Conservation (phyloP, 2,888 invertebrate species). For the Anoplius nigerrimus region DNA sequence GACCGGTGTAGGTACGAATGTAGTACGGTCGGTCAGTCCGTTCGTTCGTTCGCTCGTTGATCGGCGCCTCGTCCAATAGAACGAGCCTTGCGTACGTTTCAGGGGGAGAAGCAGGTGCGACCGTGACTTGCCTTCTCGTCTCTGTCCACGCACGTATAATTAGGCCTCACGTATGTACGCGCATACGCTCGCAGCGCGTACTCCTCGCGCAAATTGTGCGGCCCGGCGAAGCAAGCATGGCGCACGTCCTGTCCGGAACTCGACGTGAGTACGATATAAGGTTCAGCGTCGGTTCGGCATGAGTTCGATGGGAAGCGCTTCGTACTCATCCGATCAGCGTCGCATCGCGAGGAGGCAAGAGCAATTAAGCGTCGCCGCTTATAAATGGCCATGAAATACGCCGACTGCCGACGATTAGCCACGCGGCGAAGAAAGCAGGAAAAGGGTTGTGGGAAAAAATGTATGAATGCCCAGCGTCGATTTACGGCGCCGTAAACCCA, state of each 20-base stretch:
- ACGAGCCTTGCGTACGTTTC: conserved; percentile 56
- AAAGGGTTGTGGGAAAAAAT: too few species aligned
- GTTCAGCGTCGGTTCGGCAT: too few species aligned
- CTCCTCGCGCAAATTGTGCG: conserved; percentile 5
- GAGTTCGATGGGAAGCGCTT: too few species aligned
- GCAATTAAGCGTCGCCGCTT: too few species aligned
- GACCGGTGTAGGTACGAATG: conserved; percentile 44
- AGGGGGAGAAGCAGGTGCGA: conserved; percentile 64
- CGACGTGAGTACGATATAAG: too few species aligned
- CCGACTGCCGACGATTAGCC: too few species aligned
- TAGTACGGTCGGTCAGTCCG: conserved; percentile 26
- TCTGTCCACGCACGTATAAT: conserved; percentile 52
- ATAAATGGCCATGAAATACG: too few species aligned
- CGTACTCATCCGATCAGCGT: too few species aligned
- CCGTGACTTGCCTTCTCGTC: conserved; percentile 64
- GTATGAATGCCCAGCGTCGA: too few species aligned
- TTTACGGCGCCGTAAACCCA: too few species aligned
- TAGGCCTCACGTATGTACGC: conserved; percentile 48
- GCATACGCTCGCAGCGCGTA: conserved; percentile 15
- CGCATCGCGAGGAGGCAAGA: too few species aligned
- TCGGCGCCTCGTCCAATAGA: conserved; percentile 57
- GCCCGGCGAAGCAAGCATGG: not conserved
- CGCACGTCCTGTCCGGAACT: not conserved
- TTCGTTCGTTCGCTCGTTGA: conserved; percentile 54
- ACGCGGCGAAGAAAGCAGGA: too few species aligned